Conservation (phyloP, 1,140 invertebrate species). For the Trichonephila clavata region DNA sequence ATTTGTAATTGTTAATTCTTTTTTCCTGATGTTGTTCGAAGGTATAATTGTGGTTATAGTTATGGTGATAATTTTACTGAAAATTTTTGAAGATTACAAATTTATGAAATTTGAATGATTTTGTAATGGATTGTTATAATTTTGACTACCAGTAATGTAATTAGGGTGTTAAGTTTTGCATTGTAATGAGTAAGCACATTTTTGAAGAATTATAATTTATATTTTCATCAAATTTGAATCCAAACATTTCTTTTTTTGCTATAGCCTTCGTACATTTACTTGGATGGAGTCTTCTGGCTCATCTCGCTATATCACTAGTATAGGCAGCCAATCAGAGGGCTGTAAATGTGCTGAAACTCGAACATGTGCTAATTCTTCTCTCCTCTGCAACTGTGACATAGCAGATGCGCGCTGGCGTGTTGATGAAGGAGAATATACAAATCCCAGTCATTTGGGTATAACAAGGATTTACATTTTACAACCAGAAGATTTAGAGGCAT, state of each 20-base stretch:
- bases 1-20: no score
- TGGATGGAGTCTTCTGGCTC: conserved; percentile 92
- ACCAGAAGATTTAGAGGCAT: conserved; percentile 89
- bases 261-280: conserved; percentile 90
- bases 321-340: conserved; percentile 74
- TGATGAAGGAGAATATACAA: conserved; percentile 92
- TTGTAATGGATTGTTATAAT: no score
- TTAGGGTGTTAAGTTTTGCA: no score
- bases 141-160: no score
- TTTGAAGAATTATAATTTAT: no score
- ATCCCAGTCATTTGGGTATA: conserved; percentile 90
- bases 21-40: no score
- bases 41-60: no score
- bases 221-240: no score
- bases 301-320: conserved; percentile 80
- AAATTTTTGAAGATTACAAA: no score
- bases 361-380: conserved; percentile 89
- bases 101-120: no score
- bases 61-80: no score
- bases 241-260: neutral
- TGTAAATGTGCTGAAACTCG: conserved; percentile 84
- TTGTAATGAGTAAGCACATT: no score
- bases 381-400: conserved; percentile 92
- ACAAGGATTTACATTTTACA: conserved; percentile 94
- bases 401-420: conserved; percentile 90